These are phyloP conservation scores for Melikaiella ostensackeni DNA, from an alignment of 2,888 invertebrate species.

Conservation along the genomic window DNA sequence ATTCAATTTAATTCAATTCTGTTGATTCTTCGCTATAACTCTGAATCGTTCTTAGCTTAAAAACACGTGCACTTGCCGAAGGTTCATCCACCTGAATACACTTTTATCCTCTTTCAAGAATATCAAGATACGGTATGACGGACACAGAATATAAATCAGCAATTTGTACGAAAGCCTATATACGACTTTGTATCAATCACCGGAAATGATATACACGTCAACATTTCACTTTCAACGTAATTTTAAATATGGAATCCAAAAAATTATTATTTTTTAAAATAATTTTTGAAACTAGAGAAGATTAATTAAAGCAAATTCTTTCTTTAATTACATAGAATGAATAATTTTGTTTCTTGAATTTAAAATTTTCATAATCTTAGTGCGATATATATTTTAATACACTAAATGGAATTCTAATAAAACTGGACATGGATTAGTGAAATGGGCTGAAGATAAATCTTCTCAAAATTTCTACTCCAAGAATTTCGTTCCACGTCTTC, in stretches of 20 bases:
- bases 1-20: too few relatives aligned
- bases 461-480: conserved; percentile 1
- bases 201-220: neutral
- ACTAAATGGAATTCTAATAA: neutral
- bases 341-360: neutral
- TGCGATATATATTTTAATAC: neutral
- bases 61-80: neutral
- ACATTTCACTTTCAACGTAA: neutral
- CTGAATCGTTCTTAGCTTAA: neutral
- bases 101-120: neutral
- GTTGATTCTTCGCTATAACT: neutral
- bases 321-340: too few relatives aligned
- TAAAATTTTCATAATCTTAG: neutral
- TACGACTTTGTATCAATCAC: neutral
- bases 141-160: neutral
- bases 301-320: too few relatives aligned
- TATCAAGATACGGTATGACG: neutral
- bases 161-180: neutral
- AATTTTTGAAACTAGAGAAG: neutral
- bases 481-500: neutral
- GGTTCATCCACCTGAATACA: neutral
- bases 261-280: neutral
- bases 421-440: neutral
- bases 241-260: neutral
- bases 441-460: neutral